Percentiles rank a stretch among this genome's conserved stretches.
phyloP scores from a whole-genome alignment of 1,140 invertebrate species.

The Lepidurus apus region DNA sequence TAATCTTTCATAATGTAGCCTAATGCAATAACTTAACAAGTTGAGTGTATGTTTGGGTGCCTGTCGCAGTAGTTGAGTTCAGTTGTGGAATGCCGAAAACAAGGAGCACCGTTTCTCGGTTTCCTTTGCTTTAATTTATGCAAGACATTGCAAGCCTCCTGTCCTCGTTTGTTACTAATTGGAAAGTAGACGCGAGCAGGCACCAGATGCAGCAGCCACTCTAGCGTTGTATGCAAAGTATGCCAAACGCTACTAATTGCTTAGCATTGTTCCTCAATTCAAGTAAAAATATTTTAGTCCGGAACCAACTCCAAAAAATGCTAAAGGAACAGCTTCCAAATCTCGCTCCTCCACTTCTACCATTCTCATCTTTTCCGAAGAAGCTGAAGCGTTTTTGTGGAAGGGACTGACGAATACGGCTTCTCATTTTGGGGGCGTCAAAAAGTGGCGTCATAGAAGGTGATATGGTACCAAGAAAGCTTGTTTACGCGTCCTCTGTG shows the following conservation, averaged over 20 bases:
- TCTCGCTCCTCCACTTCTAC: no score
- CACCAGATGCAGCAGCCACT: neutral
- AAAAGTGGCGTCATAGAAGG: neutral
- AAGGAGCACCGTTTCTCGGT: neutral
- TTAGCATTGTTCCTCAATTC: conserved; percentile 11
- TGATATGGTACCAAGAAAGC: neutral
- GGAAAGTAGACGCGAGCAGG: neutral
- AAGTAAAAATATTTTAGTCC: neutral
- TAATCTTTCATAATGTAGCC: no score
- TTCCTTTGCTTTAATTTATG: conserved; percentile 5
- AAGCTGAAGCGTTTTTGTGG: neutral
- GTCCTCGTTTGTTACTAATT: conserved; percentile 3
- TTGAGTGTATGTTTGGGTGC: neutral
- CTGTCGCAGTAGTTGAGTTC: neutral
- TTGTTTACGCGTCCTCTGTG: neutral
- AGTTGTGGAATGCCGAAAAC: neutral
- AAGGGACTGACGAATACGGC: no score
- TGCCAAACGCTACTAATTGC: conserved; percentile 19
- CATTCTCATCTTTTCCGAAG: neutral
- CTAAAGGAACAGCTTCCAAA: neutral
- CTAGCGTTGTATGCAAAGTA: conserved; percentile 15
- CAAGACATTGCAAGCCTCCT: neutral
- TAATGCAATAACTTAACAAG: no score
- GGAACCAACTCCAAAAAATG: neutral
- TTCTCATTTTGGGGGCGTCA: no score